phyloP scores from a whole-genome alignment of 2,888 invertebrate species.

The Athalia circularis region DNA sequence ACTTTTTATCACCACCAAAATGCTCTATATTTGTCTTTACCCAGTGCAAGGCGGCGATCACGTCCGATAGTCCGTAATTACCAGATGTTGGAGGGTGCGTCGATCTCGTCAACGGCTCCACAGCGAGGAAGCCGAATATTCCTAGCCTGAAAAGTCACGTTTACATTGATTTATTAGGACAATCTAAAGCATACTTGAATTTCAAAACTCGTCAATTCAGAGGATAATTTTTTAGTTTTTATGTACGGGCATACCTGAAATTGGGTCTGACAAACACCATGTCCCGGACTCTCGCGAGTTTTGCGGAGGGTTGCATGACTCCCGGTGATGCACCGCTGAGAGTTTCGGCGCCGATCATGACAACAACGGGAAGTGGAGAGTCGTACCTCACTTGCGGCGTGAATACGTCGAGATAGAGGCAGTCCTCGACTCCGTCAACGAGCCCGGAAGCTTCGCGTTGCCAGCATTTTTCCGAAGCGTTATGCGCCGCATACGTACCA shows the following conservation, averaged over 20 bases:
- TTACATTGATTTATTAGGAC: neutral
- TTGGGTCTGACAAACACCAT: slow-evolving; percentile 92
- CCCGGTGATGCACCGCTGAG: slow-evolving; percentile 87
- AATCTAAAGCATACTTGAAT: too few species aligned
- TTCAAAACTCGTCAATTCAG: too few species aligned
- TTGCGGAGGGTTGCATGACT: slow-evolving; percentile 83
- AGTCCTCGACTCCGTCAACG: slow-evolving; percentile 85
- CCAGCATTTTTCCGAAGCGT: slow-evolving; percentile 81
- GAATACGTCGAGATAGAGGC: slow-evolving; percentile 87
- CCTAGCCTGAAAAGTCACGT: slow-evolving; percentile 71
- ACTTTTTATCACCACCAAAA: slow-evolving; percentile 87
- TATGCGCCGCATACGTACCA: slow-evolving; percentile 82
- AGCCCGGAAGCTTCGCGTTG: slow-evolving; percentile 83
- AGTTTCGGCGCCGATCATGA: slow-evolving; percentile 87
- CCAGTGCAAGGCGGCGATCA: slow-evolving; percentile 86
- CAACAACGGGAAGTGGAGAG: slow-evolving; percentile 87
- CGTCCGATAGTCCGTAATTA: slow-evolving; percentile 90
- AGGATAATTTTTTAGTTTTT: too few species aligned
- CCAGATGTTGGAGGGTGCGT: slow-evolving; percentile 87
- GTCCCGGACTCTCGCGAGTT: slow-evolving; percentile 85
- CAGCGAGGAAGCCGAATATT: slow-evolving; percentile 85
- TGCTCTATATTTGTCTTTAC: slow-evolving; percentile 87
- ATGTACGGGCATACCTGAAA: slow-evolving; percentile 79
- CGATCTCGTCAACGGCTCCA: slow-evolving; percentile 81
- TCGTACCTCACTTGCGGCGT: slow-evolving; percentile 89